Evolutionary conservation across 1,140 invertebrate genomes (phyloP).

Genomic region (Drosophila arawakana): DNA sequence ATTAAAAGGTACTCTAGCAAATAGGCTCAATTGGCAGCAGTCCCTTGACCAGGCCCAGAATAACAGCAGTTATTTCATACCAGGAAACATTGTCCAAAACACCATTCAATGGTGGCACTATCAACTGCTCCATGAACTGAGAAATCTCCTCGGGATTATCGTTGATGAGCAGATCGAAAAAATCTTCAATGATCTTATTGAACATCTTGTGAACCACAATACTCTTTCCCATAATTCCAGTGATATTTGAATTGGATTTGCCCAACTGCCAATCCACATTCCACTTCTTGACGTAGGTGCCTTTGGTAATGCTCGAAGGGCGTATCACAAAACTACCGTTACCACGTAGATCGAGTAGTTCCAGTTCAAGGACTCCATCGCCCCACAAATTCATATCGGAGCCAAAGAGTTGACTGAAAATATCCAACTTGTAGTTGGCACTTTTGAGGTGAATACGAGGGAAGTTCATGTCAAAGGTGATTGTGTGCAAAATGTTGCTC

Average conservation of each 20-base stretch:
- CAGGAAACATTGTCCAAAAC: constrained; percentile 67
- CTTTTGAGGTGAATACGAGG: constrained; percentile 52
- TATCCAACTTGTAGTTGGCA: constrained; percentile 61
- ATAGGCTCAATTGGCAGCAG: constrained; percentile 67
- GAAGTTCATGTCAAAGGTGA: constrained; percentile 73
- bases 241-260: constrained; percentile 56
- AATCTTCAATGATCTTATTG: constrained; percentile 67
- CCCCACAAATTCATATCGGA: constrained; percentile 47
- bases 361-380: constrained; percentile 59
- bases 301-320: constrained; percentile 42
- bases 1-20: constrained; percentile 46
- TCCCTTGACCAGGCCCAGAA: constrained; percentile 62
- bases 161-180: constrained; percentile 61
- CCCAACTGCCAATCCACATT: constrained; percentile 62
- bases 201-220: constrained; percentile 55
- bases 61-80: constrained; percentile 72
- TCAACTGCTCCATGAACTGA: constrained; percentile 58
- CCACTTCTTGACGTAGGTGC: constrained; percentile 56
- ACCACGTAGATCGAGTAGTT: constrained; percentile 60
- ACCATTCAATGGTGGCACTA: constrained; percentile 62
- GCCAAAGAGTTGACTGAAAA: constrained; percentile 48
- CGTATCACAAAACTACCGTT: constrained; percentile 71
- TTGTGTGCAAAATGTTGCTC: constrained; percentile 65
- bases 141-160: constrained; percentile 66
- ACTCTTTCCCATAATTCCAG: constrained; percentile 59